Percentiles rank a stretch among this genome's conserved stretches.
Evolutionary conservation across 2,797 vertebrate species (phyloP).

Genomic region (Etheostoma perlongum): DNA sequence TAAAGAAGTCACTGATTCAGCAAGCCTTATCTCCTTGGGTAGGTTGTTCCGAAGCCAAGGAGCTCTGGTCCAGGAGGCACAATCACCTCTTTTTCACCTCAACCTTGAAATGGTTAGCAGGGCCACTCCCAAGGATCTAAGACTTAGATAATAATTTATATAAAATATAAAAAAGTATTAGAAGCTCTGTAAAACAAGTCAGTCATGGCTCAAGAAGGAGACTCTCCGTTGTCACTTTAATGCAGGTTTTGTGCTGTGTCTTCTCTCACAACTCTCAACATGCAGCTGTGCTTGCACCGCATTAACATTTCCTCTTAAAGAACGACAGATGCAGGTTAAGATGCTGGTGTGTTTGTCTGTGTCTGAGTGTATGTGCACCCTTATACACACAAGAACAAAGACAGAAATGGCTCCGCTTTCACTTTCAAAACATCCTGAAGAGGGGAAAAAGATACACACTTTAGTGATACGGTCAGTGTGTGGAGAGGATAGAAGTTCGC

Average conservation of each 20-base stretch:
- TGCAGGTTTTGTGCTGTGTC: conserved; percentile 39
- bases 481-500: conserved; percentile 18
- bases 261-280: conserved; percentile 6
- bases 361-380: conserved; percentile 25
- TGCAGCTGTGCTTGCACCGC: conserved; percentile 50
- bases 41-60: no score
- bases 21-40: no score
- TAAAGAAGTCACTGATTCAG: no score
- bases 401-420: conserved; percentile 53
- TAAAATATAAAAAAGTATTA: neutral
- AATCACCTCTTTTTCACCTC: no score
- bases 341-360: conserved; percentile 34
- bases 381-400: conserved; percentile 14
- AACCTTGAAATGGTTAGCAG: no score
- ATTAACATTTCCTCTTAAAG: conserved; percentile 45
- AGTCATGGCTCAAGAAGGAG: conserved; percentile 9
- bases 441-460: conserved; percentile 52
- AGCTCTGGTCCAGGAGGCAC: no score
- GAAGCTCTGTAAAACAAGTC: conserved; percentile 20
- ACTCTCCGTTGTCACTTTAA: neutral
- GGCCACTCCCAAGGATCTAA: no score
- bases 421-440: conserved; percentile 74
- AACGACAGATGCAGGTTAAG: conserved; percentile 33
- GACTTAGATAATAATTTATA: no score
- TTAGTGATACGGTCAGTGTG: conserved; percentile 28